phyloP scores from a whole-genome alignment of 2,113 vertebrate species.

The Oenanthe melanoleuca region DNA sequence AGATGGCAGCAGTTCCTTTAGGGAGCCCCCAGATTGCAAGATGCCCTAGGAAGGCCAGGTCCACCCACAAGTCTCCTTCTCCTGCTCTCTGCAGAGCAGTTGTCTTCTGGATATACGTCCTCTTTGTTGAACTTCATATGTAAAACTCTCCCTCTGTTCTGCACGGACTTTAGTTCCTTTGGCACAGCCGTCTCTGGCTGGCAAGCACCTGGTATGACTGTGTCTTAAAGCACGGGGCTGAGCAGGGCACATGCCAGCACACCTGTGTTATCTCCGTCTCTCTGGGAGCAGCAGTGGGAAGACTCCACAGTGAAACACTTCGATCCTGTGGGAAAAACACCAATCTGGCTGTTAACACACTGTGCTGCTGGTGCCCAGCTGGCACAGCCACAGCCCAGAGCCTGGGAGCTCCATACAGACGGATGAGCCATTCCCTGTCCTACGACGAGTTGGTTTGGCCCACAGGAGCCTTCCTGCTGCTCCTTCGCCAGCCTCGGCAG shows the following conservation, averaged over 20 bases:
- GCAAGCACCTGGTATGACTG: neutral
- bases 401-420: neutral
- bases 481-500: neutral
- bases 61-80: neutral
- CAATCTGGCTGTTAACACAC: neutral
- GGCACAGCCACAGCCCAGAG: neutral
- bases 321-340: neutral
- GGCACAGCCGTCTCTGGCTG: neutral
- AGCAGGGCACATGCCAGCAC: neutral
- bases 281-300: neutral
- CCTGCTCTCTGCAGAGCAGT: neutral
- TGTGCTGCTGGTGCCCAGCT: neutral
- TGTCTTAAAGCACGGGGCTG: neutral
- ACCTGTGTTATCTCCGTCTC: accelerated
- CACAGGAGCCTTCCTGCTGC: neutral
- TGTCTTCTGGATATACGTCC: neutral
- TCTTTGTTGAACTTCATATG: neutral
- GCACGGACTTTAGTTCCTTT: neutral
- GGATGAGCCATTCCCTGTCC: neutral
- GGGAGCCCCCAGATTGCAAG: neutral
- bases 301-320: neutral
- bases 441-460: neutral
- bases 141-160: neutral
- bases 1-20: neutral
- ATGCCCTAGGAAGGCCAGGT: neutral